Evolutionary conservation across 2,888 invertebrate species (phyloP).

Genomic region (Calameuta idolon): DNA sequence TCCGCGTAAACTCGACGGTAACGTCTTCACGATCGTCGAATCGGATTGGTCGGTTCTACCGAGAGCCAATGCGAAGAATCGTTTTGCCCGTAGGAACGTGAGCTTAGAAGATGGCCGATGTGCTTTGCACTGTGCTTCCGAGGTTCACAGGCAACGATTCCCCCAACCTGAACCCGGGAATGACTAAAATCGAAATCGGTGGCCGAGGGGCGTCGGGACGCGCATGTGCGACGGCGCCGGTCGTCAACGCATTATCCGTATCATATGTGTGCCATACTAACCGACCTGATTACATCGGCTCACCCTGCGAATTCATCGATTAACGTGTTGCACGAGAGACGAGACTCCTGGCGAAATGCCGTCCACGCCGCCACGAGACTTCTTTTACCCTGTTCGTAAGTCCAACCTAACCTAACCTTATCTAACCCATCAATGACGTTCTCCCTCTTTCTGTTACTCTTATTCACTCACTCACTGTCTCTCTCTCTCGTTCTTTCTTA

Average conservation of each 20-base stretch:
- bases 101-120: conserved; percentile 28
- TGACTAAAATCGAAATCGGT: conserved; percentile 67
- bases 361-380: neutral
- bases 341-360: neutral
- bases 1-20: neutral
- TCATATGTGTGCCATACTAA: conserved; percentile 49
- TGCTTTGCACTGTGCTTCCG: conserved; percentile 27
- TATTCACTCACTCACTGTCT: conserved; percentile 18
- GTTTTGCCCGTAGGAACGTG: conserved; percentile 14
- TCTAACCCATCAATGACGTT: neutral
- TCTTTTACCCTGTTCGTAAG: neutral
- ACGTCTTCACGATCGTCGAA: conserved; percentile 3
- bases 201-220: conserved; percentile 57
- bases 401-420: neutral
- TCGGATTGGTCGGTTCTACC: neutral
- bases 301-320: conserved; percentile 28
- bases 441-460: conserved; percentile 6
- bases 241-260: conserved; percentile 56
- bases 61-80: neutral
- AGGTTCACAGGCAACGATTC: conserved; percentile 49
- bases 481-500: neutral
- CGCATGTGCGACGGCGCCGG: conserved; percentile 63
- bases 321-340: conserved; percentile 20
- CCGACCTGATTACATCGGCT: conserved; percentile 55
- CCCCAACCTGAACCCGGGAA: conserved; percentile 64